These are phyloP conservation scores for Protaetia brevitarsis DNA, from an alignment of 1,140 invertebrate species.

Conservation along the genomic window DNA sequence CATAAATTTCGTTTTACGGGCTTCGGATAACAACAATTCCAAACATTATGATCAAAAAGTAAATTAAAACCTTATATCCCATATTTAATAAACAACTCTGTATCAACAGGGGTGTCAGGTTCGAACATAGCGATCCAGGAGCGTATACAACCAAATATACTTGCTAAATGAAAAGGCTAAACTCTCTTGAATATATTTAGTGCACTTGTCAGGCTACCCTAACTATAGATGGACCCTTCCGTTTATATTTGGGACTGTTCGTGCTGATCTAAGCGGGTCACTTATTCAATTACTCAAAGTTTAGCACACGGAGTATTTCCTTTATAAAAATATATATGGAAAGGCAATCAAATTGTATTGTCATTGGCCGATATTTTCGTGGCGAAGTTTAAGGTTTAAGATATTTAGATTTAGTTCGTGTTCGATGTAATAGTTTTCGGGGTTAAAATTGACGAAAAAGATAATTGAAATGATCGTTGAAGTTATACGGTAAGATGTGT, in stretches of 20 bases:
- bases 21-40: no score
- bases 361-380: neutral
- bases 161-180: neutral
- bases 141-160: neutral
- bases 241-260: constrained; percentile 26
- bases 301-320: neutral
- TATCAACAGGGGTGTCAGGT: no score
- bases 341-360: neutral
- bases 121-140: no score
- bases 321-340: neutral
- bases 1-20: no score
- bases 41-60: no score
- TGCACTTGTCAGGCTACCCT: constrained; percentile 14
- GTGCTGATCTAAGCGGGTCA: constrained; percentile 18
- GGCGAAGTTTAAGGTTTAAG: neutral
- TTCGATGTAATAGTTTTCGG: constrained; percentile 2
- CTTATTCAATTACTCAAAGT: constrained; percentile 10
- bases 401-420: neutral
- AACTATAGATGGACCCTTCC: constrained; percentile 25
- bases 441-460: constrained; percentile 8
- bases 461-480: constrained; percentile 4
- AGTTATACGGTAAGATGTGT: constrained; percentile 7
- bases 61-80: no score
- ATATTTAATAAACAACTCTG: no score
- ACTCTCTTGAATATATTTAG: neutral